phyloP scores from a whole-genome alignment of 2,888 invertebrate genomes.

The Ametastegia equiseti region DNA sequence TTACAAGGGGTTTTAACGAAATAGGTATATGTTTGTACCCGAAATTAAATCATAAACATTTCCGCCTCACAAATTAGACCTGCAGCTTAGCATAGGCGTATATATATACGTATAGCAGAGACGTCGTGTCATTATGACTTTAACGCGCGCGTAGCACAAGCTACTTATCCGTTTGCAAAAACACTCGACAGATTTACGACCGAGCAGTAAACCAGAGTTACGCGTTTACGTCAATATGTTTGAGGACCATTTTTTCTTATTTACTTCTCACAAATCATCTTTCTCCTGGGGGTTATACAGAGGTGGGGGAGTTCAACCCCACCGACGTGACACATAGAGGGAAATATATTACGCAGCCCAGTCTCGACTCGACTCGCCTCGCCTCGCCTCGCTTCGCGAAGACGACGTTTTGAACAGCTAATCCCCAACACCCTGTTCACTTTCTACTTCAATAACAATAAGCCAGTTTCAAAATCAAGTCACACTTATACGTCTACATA shows the following conservation, averaged over 20 bases:
- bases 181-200: slow-evolving; percentile 35
- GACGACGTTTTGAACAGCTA: slow-evolving; percentile 35
- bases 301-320: slow-evolving; percentile 33
- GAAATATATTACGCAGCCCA: slow-evolving; percentile 29
- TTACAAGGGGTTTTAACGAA: not conserved
- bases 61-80: not conserved
- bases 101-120: not conserved
- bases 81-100: not conserved
- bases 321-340: slow-evolving; percentile 29
- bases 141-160: not conserved
- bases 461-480: slow-evolving; percentile 3
- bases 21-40: not conserved
- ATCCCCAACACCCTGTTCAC: slow-evolving; percentile 8
- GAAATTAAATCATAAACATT: slow-evolving; percentile 18
- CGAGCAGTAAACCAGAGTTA: slow-evolving; percentile 41
- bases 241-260: slow-evolving; percentile 43
- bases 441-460: slow-evolving; percentile 41
- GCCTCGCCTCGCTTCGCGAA: slow-evolving; percentile 21
- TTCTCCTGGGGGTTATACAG: too few relatives aligned
- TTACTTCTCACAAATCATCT: slow-evolving; percentile 41
- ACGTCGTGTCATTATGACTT: slow-evolving; percentile 3
- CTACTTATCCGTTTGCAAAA: slow-evolving; percentile 42
- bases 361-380: too few relatives aligned
- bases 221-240: slow-evolving; percentile 42
- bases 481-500: not conserved